Evolutionary conservation across 2,113 vertebrate species (phyloP).

Genomic region (Syrrhaptes paradoxus): DNA sequence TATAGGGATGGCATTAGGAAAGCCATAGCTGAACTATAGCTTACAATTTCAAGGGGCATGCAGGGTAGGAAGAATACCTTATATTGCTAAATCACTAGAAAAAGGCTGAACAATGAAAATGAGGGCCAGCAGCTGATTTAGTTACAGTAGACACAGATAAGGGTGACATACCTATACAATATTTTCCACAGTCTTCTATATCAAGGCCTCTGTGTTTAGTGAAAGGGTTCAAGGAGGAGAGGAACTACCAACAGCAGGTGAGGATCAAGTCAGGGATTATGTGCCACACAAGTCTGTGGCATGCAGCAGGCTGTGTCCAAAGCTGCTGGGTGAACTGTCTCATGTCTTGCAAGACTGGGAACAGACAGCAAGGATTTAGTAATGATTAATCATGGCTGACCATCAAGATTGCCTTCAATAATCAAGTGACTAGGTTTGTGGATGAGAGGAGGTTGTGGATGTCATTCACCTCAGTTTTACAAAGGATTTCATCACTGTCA

Average conservation of each 20-base stretch:
- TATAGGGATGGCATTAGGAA: not conserved
- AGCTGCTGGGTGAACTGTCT: not conserved
- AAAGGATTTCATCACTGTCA: not conserved
- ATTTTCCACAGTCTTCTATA: not conserved
- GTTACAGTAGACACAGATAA: not conserved
- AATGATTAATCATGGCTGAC: not conserved
- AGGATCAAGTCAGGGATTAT: not conserved
- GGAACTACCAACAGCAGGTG: not conserved
- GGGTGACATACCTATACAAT: not conserved
- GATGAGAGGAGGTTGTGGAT: not conserved
- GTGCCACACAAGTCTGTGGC: not conserved
- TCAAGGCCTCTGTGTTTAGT: not conserved
- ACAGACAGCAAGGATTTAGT: not conserved
- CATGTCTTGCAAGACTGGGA: not conserved
- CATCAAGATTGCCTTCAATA: not conserved
- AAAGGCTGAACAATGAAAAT: not conserved
- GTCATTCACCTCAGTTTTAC: not conserved
- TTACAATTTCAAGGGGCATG: not conserved
- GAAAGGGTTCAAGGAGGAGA: not conserved
- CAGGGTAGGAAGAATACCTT: not conserved
- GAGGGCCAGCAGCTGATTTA: not conserved
- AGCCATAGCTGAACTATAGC: not conserved
- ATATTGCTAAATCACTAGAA: not conserved
- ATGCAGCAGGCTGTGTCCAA: not conserved
- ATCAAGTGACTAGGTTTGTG: not conserved